A percentile compares a stretch with the other conserved stretches of the same genome.
Evolutionary conservation across 2,797 vertebrate species (phyloP).

Genomic region (Gastrophryne carolinensis): DNA sequence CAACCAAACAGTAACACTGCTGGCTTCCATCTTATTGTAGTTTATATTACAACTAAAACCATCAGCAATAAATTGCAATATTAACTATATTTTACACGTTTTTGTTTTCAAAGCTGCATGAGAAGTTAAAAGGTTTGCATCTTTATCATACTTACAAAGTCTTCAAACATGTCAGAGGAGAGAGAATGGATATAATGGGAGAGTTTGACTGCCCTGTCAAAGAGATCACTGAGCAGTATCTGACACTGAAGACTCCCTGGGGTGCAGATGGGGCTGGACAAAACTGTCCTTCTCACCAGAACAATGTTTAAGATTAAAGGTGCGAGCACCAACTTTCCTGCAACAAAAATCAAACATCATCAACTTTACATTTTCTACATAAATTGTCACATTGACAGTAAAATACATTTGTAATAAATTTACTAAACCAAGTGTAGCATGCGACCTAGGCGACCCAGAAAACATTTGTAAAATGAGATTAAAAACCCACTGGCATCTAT

Average conservation of each 20-base stretch:
- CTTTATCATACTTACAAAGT: constrained; percentile 39
- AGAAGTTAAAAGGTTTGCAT: not conserved
- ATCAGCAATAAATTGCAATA: too few species aligned
- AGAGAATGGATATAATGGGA: constrained; percentile 46
- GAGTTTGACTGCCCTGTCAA: constrained; percentile 38
- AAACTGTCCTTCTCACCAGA: constrained; percentile 4
- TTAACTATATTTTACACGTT: too few species aligned
- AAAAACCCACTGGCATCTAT: not conserved
- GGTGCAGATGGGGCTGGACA: constrained; percentile 22
- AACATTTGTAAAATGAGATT: not conserved
- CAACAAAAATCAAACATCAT: not conserved
- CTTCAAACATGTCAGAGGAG: constrained; percentile 40
- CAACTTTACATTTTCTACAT: not conserved
- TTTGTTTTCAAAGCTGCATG: too few species aligned
- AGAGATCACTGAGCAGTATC: constrained; percentile 41
- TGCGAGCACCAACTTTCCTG: constrained; percentile 29
- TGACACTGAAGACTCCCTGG: constrained; percentile 40
- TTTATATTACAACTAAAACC: too few species aligned
- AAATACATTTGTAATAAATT: too few species aligned
- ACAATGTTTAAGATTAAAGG: constrained; percentile 11
- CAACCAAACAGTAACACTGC: too few species aligned
- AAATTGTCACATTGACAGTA: too few species aligned
- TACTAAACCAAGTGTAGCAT: too few species aligned
- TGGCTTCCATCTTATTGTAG: too few species aligned
- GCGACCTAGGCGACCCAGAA: too few species aligned